Conservation (phyloP, 2,797 vertebrate genomes). For the Enteromius radiatus region DNA sequence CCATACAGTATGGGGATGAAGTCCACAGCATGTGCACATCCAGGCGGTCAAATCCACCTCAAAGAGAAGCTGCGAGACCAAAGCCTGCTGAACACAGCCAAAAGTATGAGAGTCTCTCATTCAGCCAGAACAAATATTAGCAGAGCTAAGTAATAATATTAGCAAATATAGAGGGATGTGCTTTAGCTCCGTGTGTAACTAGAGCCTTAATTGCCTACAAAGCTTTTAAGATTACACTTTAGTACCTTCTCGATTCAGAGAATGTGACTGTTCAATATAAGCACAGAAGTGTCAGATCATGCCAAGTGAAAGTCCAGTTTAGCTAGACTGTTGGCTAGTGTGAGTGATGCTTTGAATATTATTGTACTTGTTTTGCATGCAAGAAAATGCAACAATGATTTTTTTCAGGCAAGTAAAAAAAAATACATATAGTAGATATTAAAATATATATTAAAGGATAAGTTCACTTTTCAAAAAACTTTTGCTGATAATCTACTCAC, state of each 20-base stretch:
- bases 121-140: constrained; percentile 65
- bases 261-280: constrained; percentile 19
- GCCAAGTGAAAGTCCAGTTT: background rate
- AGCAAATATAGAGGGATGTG: constrained; percentile 57
- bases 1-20: constrained; percentile 7
- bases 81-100: constrained; percentile 44
- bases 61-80: constrained; percentile 35
- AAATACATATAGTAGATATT: background rate
- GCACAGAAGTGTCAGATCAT: background rate
- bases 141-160: constrained; percentile 56
- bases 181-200: constrained; percentile 51
- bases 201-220: constrained; percentile 55
- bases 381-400: too few relatives aligned
- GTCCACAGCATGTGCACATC: constrained; percentile 25
- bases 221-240: constrained; percentile 56
- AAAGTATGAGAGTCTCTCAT: constrained; percentile 29
- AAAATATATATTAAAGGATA: background rate
- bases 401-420: background rate
- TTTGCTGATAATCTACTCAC: too few relatives aligned
- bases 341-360: background rate
- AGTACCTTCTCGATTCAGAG: constrained; percentile 40
- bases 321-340: background rate
- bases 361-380: background rate
- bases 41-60: constrained; percentile 32
- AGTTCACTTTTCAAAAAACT: too few relatives aligned